Base-by-base conservation (phyloP, 2,888 invertebrate genomes). In the Carcina quercana region DNA sequence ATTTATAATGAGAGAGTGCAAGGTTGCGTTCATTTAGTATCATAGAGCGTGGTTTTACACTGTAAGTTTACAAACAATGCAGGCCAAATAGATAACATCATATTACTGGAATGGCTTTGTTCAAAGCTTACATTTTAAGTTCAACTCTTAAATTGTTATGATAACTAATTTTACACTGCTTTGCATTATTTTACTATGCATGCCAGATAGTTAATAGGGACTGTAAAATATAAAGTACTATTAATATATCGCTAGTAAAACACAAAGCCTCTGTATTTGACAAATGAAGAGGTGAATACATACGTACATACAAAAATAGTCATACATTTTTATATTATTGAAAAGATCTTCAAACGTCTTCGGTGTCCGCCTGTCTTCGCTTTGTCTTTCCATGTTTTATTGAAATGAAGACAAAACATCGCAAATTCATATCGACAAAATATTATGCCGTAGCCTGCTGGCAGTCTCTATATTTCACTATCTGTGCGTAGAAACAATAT, bases 181-280 rank as follows among this genome's bases (percentile, higher is more conserved):
- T 83, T 74, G 83, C 83, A 79, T 78, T 79, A 44, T 70, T 80
- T 69, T 71, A 73, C 68, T 75, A 68, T 83, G 83, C 83, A 83
- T 83, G 83, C 70, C 61, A 71, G 71, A 64, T 78, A 80, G 79
- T 50, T 63, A 32, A 53, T 76, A 78, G 78, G 79, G 66, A 52
- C 51, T 74, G 70, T 74, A 73, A 67, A 58, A 69, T 72, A 59
- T 40, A 44, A 30, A 43, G 37, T 35, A 37, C 30, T 25, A 38
- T 38, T 38, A 43, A 51, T 45, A 47, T 27, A 34, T 43, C 45
- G 44, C 42, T 41, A 43, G 5, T 17, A 17, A 5, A 17, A 5
- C 7, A 5, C 17, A 5, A 5, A 17, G 10, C n/a, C n/a, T n/a
- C n/a, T n/a, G n/a, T n/a, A n/a, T n/a, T n/a, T n/a, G n/a, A n/a